Evolutionary conservation across 1,140 invertebrate species (phyloP).

Genomic region (Mylabris phalerata): DNA sequence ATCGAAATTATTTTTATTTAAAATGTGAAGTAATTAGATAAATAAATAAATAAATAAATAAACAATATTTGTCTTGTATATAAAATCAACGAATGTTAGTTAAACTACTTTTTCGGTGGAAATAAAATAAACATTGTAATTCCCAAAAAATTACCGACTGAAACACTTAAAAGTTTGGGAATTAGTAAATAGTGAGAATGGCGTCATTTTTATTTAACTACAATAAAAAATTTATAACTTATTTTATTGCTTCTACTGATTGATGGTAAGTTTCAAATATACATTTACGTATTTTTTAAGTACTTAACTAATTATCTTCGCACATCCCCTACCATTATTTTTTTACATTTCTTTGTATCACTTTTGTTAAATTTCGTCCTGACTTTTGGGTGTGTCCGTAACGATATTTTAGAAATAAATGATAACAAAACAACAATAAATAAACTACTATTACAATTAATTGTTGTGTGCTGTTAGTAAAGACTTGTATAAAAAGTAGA

Average conservation of each 20-base stretch:
- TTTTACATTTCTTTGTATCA: slow-evolving; percentile 1
- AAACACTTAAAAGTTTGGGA: slow-evolving; percentile 17
- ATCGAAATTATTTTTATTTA: too few species aligned
- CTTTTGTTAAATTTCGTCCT: background rate
- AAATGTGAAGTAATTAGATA: too few species aligned
- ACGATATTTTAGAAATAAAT: slow-evolving; percentile 6
- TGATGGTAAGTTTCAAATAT: slow-evolving; percentile 6
- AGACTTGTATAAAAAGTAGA: slow-evolving; percentile 15
- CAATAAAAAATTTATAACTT: background rate
- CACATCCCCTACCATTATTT: slow-evolving; percentile 7
- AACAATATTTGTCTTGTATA: too few species aligned
- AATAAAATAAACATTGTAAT: background rate
- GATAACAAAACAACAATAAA: too few species aligned
- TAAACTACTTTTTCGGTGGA: too few species aligned
- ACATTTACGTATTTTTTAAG: slow-evolving; percentile 3
- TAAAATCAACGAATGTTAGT: too few species aligned
- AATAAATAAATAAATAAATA: too few species aligned
- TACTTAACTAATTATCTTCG: slow-evolving; percentile 9
- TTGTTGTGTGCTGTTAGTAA: slow-evolving; percentile 12
- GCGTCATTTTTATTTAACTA: slow-evolving; percentile 1
- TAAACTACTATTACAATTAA: background rate
- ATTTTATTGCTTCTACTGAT: slow-evolving; percentile 4
- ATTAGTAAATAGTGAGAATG: slow-evolving; percentile 1
- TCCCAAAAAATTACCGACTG: slow-evolving; percentile 13
- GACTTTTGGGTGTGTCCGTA: slow-evolving; percentile 12